These are phyloP conservation scores for Cloeon dipterum DNA, from an alignment of 2,888 invertebrate genomes.

Conservation along the genomic window DNA sequence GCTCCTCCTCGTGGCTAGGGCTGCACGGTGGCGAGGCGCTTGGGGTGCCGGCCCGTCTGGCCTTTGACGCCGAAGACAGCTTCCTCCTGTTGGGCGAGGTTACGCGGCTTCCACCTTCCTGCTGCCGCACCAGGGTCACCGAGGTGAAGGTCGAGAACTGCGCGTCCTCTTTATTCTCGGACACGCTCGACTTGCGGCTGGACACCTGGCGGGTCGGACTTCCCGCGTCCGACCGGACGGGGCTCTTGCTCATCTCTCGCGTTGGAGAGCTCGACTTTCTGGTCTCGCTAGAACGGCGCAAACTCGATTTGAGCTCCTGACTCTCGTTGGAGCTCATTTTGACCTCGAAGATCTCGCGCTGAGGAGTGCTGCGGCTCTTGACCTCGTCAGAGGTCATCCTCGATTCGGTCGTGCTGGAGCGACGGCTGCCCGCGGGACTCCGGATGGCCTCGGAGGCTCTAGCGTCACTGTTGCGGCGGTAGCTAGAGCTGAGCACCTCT, in stretches of 20 bases:
- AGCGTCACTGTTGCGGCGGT: no score
- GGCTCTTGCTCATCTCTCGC: not conserved
- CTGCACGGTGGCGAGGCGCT: slow-evolving; percentile 26
- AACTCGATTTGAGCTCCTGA: no score
- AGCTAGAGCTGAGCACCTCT: no score
- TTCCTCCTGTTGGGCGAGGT: slow-evolving; percentile 6
- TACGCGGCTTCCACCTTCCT: not conserved
- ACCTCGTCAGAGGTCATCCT: no score
- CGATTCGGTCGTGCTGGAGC: no score
- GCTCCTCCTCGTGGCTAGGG: slow-evolving; percentile 19
- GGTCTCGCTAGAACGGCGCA: no score
- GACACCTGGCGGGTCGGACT: not conserved
- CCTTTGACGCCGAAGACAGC: slow-evolving; percentile 8
- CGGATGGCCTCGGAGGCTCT: no score
- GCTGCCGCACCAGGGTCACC: not conserved
- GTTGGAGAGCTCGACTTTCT: slow-evolving; percentile 2
- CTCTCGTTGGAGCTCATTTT: no score
- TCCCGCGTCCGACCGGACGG: not conserved
- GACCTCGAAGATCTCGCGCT: no score
- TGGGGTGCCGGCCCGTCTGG: slow-evolving; percentile 13
- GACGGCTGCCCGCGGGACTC: no score
- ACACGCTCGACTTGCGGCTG: not conserved
- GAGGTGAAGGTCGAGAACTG: not conserved
- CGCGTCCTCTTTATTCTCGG: not conserved
- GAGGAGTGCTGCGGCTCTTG: no score